Evolutionary conservation across 2,113 vertebrate species (phyloP).

Genomic region (Chascanopsetta lugubris): DNA sequence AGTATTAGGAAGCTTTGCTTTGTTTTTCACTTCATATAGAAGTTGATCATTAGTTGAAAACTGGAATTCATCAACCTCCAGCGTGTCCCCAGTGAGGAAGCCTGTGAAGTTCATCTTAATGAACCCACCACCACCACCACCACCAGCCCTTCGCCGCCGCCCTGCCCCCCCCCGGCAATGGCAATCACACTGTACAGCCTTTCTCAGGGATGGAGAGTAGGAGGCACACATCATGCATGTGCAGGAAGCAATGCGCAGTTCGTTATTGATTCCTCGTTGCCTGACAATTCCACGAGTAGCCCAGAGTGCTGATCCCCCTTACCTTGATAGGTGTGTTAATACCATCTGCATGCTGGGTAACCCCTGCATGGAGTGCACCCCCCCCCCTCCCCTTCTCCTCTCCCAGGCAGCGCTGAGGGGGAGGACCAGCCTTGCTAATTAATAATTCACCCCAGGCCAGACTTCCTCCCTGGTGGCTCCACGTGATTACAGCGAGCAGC

Average conservation of each 20-base stretch:
- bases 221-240: slow-evolving; percentile 60
- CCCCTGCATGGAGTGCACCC: slow-evolving; percentile 49
- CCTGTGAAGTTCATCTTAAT: slow-evolving; percentile 74
- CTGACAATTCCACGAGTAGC: slow-evolving; percentile 72
- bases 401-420: slow-evolving; percentile 65
- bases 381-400: slow-evolving; percentile 38
- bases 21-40: slow-evolving; percentile 71
- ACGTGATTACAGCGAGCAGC: slow-evolving; percentile 81
- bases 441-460: slow-evolving; percentile 82
- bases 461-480: slow-evolving; percentile 70
- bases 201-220: slow-evolving; percentile 45
- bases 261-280: slow-evolving; percentile 74
- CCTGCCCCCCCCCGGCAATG: not conserved
- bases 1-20: slow-evolving; percentile 66
- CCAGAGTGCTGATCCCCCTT: slow-evolving; percentile 74
- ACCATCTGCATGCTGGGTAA: slow-evolving; percentile 69
- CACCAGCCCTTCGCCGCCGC: not conserved
- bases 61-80: slow-evolving; percentile 75
- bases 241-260: slow-evolving; percentile 55
- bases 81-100: slow-evolving; percentile 66
- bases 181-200: slow-evolving; percentile 24
- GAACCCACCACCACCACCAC: slow-evolving; percentile 34
- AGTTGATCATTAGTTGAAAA: slow-evolving; percentile 79
- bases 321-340: slow-evolving; percentile 81
- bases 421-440: slow-evolving; percentile 79